Conservation (phyloP, 2,113 vertebrate species). For the Cheilinus undulatus region DNA sequence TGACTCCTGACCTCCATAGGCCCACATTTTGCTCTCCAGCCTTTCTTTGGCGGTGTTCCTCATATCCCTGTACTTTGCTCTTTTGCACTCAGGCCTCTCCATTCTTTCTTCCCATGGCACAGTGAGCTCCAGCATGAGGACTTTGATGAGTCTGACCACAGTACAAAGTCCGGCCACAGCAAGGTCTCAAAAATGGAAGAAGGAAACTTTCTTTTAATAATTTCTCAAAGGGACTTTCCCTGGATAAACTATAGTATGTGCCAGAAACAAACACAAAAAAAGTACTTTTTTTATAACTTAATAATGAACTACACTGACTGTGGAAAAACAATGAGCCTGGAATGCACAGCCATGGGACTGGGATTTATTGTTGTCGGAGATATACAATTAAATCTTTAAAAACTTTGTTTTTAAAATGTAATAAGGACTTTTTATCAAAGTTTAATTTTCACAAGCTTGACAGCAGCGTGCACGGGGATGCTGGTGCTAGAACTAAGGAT, state of each 20-base stretch:
- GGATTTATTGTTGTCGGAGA: not conserved
- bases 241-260: not conserved
- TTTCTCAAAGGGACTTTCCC: not conserved
- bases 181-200: too few species aligned
- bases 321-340: not conserved
- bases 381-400: not conserved
- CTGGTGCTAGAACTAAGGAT: too few species aligned
- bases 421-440: not conserved
- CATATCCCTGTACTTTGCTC: too few species aligned
- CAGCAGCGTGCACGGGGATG: not conserved
- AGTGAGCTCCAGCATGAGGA: too few species aligned
- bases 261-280: conserved; percentile 3
- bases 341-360: not conserved
- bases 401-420: not conserved
- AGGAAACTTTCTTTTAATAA: too few species aligned
- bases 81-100: too few species aligned
- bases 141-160: too few species aligned
- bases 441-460: not conserved
- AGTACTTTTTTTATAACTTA: not conserved
- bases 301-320: not conserved
- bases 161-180: too few species aligned
- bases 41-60: too few species aligned
- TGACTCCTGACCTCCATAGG: too few species aligned
- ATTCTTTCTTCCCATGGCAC: too few species aligned
- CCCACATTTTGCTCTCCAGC: too few species aligned